Base-by-base conservation (phyloP, 2,113 vertebrate genomes). In the Stictonetta naevosa region DNA sequence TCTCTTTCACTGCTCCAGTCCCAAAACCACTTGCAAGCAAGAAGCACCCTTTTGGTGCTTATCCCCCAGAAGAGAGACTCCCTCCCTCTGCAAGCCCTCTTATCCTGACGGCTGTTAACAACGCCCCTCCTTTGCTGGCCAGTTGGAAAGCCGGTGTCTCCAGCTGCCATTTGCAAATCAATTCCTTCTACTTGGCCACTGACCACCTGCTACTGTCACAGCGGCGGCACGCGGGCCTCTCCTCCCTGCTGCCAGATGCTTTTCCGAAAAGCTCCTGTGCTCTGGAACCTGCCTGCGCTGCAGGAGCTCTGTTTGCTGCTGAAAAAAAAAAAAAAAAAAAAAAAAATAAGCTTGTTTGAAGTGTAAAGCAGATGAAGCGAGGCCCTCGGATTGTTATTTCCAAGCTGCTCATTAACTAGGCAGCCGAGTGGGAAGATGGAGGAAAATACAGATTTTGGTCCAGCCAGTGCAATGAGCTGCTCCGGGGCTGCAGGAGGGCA, bases 331-430 rank as follows among this genome's bases (percentile, higher is more conserved):
- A 79, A 86, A 94, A 83, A 48, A 72, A 46, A 55, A 72, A 52
- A 55, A 53, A 53, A 86, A 60, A 91, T 93, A 79, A 86, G 13
- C 91, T 80, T 80, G 71, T 91, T 95, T 94, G 93, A 96, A 95
- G 67, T 87, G 71, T 76, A 95, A 91, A 95, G 67, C 2, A 19
- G 84, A 92, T 42, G 71, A 86, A 95, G 44, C 6, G 2, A 92
- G 58, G 78, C 81, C 13, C 53, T 91, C 2, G 0, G 50, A 91
- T 17, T 91, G 53, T 68, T 91, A 56, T 84, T 93, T 92, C 67
- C 87, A 87, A 83, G n/a, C 69, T 91, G 93, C 71, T 90, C 1
- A 0, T 91, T 96, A 95, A 90, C 81, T 29, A 69, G 56, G 67
- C 81, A 83, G 71, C 81, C 53, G 53, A 93, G 13, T 38, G 82